Base-by-base conservation (phyloP, 2,797 vertebrate species). In the Myotis findleyi region DNA sequence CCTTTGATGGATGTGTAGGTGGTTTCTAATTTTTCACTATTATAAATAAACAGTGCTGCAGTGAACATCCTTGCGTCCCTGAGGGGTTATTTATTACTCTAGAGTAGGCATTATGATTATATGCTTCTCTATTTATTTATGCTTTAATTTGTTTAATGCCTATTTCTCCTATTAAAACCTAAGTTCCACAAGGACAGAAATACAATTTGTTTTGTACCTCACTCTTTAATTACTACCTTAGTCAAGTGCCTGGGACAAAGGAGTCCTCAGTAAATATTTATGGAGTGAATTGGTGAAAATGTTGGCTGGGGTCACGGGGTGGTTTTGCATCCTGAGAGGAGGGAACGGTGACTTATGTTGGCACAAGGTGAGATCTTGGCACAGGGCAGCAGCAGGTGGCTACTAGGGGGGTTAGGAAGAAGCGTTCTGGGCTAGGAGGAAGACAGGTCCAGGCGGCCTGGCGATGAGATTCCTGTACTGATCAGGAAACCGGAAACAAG, bases 181-280 rank as follows among this genome's bases (percentile, higher is more conserved):
- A 96, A 94, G 77, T 64, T 69, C 47, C 51, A 49, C 0, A 47
- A 96, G 73, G 93, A 81, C 41, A 92, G 87, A 79, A 44, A 41
- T 88, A 30, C 6, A 30, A n/a, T 66, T 71, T 82, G 71, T 64
- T 84, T 77, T 77, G 82, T 80, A 51, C 69, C 17, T 87, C 20
- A 1, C 11, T 84, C 49, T 75, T 84, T 89, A 94, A 95, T 91
- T 84, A 41, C 87, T 36, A 2, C 21, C 36, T 59, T 59, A 55
- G 75, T 21, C 66, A 20, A 57, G 93, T 6, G 80, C 80, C 85
- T 25, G n/a, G 33, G 80, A 87, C 87, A 33, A n/a, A 87, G 72
- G 49, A 57, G 33, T 55, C 36, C 47, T 85, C 72, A 44, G 9
- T 79, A 44, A 33, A 38, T 87, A 44, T 57, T 91, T 93, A 36